Conservation (phyloP, 2,113 vertebrate species). For the Zosterops hypoxanthus region DNA sequence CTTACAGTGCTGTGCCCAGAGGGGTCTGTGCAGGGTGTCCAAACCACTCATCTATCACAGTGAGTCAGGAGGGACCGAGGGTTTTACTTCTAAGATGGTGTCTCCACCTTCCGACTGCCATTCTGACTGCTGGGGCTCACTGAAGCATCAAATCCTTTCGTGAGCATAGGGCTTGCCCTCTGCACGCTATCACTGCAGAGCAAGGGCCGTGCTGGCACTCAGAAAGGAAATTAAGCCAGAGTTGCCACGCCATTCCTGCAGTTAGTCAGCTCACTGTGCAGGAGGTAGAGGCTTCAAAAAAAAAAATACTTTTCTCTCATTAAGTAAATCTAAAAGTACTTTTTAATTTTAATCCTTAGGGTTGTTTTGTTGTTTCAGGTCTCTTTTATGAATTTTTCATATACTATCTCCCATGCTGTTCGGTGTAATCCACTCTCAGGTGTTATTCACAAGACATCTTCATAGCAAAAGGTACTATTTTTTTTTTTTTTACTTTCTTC, state of each 20-base stretch:
- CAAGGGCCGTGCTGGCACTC: neutral
- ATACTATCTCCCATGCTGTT: too few species aligned
- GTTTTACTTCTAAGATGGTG: neutral
- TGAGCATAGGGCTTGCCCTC: neutral
- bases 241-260: neutral
- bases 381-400: neutral
- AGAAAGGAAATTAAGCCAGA: neutral
- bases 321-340: neutral
- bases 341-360: neutral
- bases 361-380: neutral
- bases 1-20: neutral
- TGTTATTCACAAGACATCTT: too few species aligned
- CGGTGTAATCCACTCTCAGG: too few species aligned
- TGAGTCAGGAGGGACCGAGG: neutral
- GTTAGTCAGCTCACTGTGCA: neutral
- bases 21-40: neutral
- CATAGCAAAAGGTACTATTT: too few species aligned
- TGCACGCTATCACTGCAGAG: conserved; percentile 31
- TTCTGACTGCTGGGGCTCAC: neutral
- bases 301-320: neutral
- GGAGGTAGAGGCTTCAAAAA: neutral
- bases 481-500: too few species aligned
- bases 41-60: neutral
- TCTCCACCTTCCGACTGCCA: neutral
- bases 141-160: conserved; percentile 37